Evolutionary conservation across 2,113 vertebrate species (phyloP).

Genomic region (Condylura cristata): DNA sequence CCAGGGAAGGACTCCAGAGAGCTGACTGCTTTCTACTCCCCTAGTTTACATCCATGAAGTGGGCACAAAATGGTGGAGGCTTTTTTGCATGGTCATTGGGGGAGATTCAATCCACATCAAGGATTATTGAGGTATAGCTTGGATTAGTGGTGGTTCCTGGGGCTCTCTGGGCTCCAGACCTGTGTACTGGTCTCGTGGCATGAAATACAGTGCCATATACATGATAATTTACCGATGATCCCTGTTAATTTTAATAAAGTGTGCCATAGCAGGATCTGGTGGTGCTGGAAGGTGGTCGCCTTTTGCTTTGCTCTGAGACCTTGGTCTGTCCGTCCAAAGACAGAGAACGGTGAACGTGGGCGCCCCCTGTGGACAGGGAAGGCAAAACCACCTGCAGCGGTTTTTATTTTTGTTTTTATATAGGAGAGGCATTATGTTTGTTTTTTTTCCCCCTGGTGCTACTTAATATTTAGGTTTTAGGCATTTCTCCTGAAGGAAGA

Average conservation of each 20-base stretch:
- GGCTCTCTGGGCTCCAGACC: background rate
- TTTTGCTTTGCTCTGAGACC: background rate
- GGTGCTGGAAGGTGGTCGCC: background rate
- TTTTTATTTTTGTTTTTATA: background rate
- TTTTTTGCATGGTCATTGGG: background rate
- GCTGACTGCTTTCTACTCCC: background rate
- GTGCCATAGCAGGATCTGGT: background rate
- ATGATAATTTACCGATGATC: background rate
- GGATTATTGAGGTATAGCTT: background rate
- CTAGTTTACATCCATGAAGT: background rate
- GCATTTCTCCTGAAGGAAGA: background rate
- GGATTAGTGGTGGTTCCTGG: background rate
- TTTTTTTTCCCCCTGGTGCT: background rate
- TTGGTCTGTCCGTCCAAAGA: background rate
- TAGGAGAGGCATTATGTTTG: background rate
- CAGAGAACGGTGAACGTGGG: background rate
- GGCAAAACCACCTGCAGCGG: background rate
- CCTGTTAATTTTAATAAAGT: background rate
- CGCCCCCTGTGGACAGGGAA: background rate
- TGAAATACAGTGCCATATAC: background rate
- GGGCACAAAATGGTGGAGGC: background rate
- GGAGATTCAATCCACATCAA: background rate
- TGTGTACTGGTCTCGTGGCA: background rate
- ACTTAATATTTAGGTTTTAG: background rate
- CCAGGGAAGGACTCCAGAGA: background rate